Evolutionary conservation across 2,888 invertebrate species (phyloP).

Genomic region (Ctenicera cuprea): DNA sequence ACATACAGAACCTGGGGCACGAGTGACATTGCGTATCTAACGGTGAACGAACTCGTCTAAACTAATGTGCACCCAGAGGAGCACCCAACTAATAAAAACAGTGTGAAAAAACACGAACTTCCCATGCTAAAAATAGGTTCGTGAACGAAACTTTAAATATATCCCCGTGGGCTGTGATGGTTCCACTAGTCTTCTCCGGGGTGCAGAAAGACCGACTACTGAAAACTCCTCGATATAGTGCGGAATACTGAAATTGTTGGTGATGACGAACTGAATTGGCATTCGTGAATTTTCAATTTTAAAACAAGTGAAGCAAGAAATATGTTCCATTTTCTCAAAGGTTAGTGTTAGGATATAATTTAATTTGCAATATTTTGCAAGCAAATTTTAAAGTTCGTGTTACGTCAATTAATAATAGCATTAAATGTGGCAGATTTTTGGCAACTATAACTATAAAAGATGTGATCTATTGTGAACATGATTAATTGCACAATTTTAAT

Average conservation of each 20-base stretch:
- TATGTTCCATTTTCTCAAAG: neutral
- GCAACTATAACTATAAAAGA: too few species aligned
- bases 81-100: constrained; percentile 61
- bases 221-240: constrained; percentile 1
- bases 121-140: constrained; percentile 68
- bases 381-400: too few species aligned
- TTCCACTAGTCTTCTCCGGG: constrained; percentile 59
- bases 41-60: constrained; percentile 64
- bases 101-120: constrained; percentile 66
- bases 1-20: constrained; percentile 51
- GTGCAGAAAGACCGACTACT: constrained; percentile 34
- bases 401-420: too few species aligned
- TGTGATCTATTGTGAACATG: too few species aligned
- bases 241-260: neutral
- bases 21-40: constrained; percentile 57
- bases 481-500: too few species aligned
- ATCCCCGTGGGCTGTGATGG: constrained; percentile 61
- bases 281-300: neutral
- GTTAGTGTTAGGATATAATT: too few species aligned
- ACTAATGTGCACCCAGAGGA: constrained; percentile 52
- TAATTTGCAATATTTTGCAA: too few species aligned
- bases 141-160: constrained; percentile 68
- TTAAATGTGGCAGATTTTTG: too few species aligned
- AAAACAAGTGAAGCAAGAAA: neutral
- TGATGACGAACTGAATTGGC: neutral